These are phyloP conservation scores for Spilarctia lutea DNA, from an alignment of 2,888 invertebrate genomes.

Conservation along the genomic window DNA sequence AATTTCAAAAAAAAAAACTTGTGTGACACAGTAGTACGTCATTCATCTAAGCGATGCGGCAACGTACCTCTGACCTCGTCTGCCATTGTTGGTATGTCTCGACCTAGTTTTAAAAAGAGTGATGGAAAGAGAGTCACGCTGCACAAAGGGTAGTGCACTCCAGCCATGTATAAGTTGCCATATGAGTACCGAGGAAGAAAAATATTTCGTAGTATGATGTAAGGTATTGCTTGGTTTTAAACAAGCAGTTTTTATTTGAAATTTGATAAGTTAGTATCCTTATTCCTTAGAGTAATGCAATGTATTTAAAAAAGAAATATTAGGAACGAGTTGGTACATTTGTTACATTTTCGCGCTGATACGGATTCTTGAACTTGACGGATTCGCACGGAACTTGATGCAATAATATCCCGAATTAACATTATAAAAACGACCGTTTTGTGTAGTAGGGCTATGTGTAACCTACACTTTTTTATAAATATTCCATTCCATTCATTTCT, in stretches of 20 bases:
- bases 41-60: constrained; percentile 8
- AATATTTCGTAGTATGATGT: neutral
- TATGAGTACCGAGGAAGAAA: constrained; percentile 2
- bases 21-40: neutral
- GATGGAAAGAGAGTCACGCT: constrained; percentile 21
- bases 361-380: too few species aligned
- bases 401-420: too few species aligned
- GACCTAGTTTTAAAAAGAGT: constrained; percentile 36
- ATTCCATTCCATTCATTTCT: too few species aligned
- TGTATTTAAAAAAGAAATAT: too few species aligned
- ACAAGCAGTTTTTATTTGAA: neutral
- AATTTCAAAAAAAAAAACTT: neutral
- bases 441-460: too few species aligned
- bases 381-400: too few species aligned
- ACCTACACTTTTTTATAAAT: too few species aligned
- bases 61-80: constrained; percentile 19
- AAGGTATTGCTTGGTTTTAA: neutral
- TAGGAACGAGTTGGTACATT: too few species aligned
- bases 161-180: neutral
- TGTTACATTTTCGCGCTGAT: neutral
- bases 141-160: constrained; percentile 13
- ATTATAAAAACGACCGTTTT: too few species aligned
- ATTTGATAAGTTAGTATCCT: neutral
- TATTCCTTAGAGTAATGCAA: too few species aligned
- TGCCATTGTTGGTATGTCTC: constrained; percentile 27